A percentile compares a stretch with the other conserved stretches of the same genome.
These are phyloP conservation scores for Cyprinodon variegatus DNA, from an alignment of 2,113 vertebrate species.

Conservation along the genomic window DNA sequence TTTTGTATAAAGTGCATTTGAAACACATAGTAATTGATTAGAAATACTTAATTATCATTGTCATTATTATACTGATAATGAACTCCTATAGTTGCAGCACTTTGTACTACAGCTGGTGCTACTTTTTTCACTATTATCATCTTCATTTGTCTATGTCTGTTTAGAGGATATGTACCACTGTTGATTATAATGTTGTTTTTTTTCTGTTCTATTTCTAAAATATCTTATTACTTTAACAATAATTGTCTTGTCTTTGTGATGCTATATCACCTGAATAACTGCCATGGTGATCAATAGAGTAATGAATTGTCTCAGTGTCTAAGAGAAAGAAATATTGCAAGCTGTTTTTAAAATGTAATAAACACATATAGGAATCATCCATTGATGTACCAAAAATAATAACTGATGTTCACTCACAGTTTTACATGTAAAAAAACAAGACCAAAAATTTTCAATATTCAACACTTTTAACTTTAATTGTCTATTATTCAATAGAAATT, in stretches of 20 bases:
- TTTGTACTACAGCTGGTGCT: neutral
- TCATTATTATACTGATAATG: neutral
- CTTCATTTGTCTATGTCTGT: too few relatives aligned
- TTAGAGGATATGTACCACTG: neutral
- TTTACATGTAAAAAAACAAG: neutral
- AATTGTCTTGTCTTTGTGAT: neutral
- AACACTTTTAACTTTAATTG: constrained; percentile 35
- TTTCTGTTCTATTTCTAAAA: neutral
- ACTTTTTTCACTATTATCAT: neutral
- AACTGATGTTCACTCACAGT: neutral
- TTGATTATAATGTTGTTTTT: neutral
- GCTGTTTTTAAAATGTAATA: neutral
- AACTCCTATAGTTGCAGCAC: neutral
- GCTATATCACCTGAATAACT: neutral
- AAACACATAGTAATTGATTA: neutral
- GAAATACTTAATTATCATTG: neutral
- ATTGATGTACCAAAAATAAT: neutral
- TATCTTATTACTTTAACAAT: neutral
- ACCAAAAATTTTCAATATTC: neutral
- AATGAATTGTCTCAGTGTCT: too few relatives aligned
- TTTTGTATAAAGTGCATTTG: neutral
- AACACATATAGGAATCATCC: neutral
- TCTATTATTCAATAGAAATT: constrained; percentile 15
- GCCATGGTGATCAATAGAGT: too few relatives aligned
- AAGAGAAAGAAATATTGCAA: too few relatives aligned